Evolutionary conservation across 2,888 invertebrate genomes (phyloP).

Genomic region (Pterostichus madidus): DNA sequence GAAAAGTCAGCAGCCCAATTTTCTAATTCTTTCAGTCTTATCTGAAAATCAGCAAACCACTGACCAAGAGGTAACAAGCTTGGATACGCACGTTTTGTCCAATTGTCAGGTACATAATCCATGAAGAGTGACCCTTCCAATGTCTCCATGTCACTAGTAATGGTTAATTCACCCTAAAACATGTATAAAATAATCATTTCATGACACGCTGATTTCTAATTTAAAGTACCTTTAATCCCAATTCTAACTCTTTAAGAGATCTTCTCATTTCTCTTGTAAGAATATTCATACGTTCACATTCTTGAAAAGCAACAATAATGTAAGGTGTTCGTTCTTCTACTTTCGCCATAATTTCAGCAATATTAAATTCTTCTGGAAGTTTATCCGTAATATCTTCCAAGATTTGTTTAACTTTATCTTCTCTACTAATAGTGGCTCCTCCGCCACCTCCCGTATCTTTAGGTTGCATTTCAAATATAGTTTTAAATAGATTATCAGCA

Average conservation of each 20-base stretch:
- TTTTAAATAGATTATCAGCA: conserved; percentile 90
- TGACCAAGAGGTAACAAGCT: conserved; percentile 89
- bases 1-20: conserved; percentile 93
- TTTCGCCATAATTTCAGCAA: conserved; percentile 90
- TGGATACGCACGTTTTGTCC: conserved; percentile 94
- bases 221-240: conserved; percentile 88
- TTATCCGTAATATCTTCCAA: conserved; percentile 94
- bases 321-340: conserved; percentile 94
- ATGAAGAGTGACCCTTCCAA: conserved; percentile 91
- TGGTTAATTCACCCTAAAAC: conserved; percentile 92
- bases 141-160: conserved; percentile 94
- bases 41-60: conserved; percentile 93
- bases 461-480: conserved; percentile 94
- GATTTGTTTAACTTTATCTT: conserved; percentile 88
- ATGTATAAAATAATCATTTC: background rate
- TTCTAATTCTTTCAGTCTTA: conserved; percentile 89
- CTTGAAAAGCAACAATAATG: conserved; percentile 94
- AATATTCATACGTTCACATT: conserved; percentile 96
- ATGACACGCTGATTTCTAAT: background rate
- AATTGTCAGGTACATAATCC: conserved; percentile 92
- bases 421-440: conserved; percentile 86
- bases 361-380: conserved; percentile 92
- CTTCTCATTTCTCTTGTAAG: conserved; percentile 90
- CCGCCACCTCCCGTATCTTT: conserved; percentile 87
- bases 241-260: conserved; percentile 90